phyloP scores from a whole-genome alignment of 2,888 invertebrate species.

The Gerris lacustris region DNA sequence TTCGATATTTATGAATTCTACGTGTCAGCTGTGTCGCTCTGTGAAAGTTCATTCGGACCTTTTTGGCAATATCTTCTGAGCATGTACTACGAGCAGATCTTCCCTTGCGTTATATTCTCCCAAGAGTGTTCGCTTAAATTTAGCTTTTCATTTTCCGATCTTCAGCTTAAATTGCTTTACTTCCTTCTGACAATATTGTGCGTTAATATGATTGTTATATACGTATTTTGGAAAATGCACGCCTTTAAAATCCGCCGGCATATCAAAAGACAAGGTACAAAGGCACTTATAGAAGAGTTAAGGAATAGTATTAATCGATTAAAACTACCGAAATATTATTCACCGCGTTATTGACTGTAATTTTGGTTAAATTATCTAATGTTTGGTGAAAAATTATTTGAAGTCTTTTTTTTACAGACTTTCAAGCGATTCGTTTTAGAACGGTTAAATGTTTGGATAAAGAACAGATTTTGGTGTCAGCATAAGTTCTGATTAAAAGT shows the following conservation, averaged over 20 bases:
- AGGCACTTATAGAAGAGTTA: neutral
- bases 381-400: no score
- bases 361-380: no score
- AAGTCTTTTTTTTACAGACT: no score
- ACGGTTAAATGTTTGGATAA: no score
- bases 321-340: neutral
- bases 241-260: neutral
- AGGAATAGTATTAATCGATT: neutral
- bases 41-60: neutral
- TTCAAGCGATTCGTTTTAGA: no score
- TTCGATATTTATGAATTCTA: neutral
- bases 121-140: neutral
- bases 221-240: conserved; percentile 1
- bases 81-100: neutral
- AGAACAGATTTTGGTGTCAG: no score
- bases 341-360: neutral
- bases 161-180: neutral
- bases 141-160: neutral
- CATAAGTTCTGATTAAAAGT: no score
- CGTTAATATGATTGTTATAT: neutral
- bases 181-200: neutral
- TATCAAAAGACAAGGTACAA: neutral
- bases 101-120: neutral
- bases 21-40: neutral
- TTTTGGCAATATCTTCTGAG: neutral